These are phyloP conservation scores for Xiphophorus couchianus DNA, from an alignment of 2,113 vertebrate species.

Conservation along the genomic window DNA sequence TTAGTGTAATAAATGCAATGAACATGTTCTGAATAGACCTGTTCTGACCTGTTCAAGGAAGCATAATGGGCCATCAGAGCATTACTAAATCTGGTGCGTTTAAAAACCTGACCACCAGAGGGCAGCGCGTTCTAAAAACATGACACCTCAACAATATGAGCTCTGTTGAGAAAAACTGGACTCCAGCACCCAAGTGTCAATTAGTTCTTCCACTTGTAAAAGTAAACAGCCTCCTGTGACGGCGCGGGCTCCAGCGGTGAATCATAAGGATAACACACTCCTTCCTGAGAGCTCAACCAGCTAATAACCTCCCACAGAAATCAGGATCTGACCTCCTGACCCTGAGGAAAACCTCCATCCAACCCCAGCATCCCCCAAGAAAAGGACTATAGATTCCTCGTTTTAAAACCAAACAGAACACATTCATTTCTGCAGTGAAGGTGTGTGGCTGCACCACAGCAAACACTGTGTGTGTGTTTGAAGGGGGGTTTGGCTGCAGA, in stretches of 20 bases:
- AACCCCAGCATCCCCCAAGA: constrained; percentile 53
- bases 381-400: background rate
- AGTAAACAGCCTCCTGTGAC: background rate
- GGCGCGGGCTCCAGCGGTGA: background rate
- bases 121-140: constrained; percentile 50
- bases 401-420: background rate
- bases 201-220: constrained; percentile 11
- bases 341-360: constrained; percentile 67
- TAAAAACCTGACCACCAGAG: constrained; percentile 53
- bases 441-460: constrained; percentile 37
- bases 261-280: background rate
- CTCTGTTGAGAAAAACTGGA: constrained; percentile 13
- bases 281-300: background rate
- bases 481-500: constrained; percentile 47
- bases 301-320: background rate
- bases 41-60: no score
- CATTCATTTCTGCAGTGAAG: constrained; percentile 12
- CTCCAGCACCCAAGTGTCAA: constrained; percentile 14
- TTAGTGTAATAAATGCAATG: no score
- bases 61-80: no score
- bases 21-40: no score
- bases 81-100: no score
- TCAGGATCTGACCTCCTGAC: constrained; percentile 61
- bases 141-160: constrained; percentile 15
- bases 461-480: background rate